Evolutionary conservation across 1,140 invertebrate species (phyloP).

Genomic region (Delia radicum): DNA sequence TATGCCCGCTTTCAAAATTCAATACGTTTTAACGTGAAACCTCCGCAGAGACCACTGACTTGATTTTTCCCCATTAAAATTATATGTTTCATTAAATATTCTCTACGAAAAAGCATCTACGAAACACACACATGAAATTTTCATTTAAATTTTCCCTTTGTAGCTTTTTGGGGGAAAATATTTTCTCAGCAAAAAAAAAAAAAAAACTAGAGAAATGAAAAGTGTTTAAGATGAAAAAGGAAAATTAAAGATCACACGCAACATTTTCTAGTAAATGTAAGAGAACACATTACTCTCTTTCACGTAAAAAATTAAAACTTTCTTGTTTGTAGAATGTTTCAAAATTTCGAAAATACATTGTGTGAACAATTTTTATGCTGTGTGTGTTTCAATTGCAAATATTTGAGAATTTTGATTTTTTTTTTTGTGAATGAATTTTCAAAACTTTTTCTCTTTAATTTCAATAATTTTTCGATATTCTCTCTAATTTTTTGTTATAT

Average conservation of each 20-base stretch:
- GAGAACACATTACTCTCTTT: neutral
- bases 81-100: slow-evolving; percentile 6
- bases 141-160: no score
- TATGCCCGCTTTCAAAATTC: slow-evolving; percentile 43
- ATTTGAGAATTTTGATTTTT: neutral
- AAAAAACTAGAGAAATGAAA: neutral
- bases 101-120: neutral
- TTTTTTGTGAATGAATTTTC: slow-evolving; percentile 12
- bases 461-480: no score
- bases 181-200: neutral
- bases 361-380: neutral
- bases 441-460: neutral
- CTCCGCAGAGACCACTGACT: slow-evolving; percentile 56
- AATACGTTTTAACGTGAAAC: slow-evolving; percentile 56
- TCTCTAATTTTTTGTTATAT: neutral
- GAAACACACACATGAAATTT: neutral
- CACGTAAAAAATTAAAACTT: neutral
- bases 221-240: neutral
- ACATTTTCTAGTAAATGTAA: no score
- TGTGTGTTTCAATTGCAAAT: neutral
- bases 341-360: no score
- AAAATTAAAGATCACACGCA: neutral
- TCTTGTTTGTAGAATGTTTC: no score
- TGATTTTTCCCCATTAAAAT: slow-evolving; percentile 27
- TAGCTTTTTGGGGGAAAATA: neutral